phyloP scores from a whole-genome alignment of 2,113 vertebrate genomes.

The Girardinichthys multiradiatus region DNA sequence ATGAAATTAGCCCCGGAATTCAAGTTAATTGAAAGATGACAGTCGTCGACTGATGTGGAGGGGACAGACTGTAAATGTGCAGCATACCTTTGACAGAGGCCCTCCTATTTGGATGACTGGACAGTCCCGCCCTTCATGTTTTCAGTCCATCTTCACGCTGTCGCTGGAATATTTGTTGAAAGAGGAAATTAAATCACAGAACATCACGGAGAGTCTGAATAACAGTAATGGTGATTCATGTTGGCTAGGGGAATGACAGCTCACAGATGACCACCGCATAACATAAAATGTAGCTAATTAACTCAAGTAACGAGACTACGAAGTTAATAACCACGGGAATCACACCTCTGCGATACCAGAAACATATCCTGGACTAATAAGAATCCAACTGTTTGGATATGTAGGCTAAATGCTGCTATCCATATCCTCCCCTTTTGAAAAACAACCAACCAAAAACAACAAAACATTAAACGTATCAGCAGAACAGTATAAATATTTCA shows the following conservation, averaged over 20 bases:
- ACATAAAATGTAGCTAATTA: neutral
- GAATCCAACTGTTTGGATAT: neutral
- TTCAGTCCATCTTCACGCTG: conserved; percentile 62
- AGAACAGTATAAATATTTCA: rapidly evolving
- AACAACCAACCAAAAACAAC: conserved; percentile 5
- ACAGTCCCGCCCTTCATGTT: conserved; percentile 56
- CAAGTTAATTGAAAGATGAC: neutral
- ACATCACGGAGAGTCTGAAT: conserved; percentile 7
- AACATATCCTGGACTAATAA: neutral
- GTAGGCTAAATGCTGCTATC: conserved; percentile 40
- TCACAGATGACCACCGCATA: conserved; percentile 26
- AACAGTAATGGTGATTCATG: conserved; percentile 17
- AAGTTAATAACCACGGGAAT: neutral
- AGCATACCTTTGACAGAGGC: conserved; percentile 59
- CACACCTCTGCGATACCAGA: neutral
- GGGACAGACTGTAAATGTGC: neutral
- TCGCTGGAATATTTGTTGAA: conserved; percentile 31
- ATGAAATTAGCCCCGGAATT: neutral
- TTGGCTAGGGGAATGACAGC: conserved; percentile 35
- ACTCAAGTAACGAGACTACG: too few relatives aligned
- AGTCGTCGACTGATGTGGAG: neutral
- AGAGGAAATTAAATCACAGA: conserved; percentile 27
- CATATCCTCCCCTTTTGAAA: conserved; percentile 9
- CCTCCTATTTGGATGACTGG: conserved; percentile 49
- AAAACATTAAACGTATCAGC: neutral